phyloP scores from a whole-genome alignment of 2,888 invertebrate genomes.

The Agrotis segetum region DNA sequence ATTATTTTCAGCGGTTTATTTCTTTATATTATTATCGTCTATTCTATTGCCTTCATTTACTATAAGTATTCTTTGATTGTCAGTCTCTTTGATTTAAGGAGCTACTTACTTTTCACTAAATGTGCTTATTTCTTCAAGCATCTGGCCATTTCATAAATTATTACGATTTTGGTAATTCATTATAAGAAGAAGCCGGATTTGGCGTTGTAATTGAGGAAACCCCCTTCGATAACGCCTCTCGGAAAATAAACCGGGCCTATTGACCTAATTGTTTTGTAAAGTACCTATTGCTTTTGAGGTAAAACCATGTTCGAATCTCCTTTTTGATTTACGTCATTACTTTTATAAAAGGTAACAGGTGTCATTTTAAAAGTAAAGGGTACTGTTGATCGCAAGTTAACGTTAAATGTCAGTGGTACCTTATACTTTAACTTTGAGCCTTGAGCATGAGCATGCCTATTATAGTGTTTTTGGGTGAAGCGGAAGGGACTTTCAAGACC shows the following conservation, averaged over 20 bases:
- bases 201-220: background rate
- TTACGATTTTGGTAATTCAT: background rate
- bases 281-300: background rate
- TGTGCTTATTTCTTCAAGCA: background rate
- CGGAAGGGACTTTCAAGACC: no score
- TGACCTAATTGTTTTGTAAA: background rate
- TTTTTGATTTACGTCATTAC: no score
- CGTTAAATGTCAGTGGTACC: background rate
- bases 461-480: no score
- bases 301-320: background rate
- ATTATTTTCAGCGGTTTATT: background rate
- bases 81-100: background rate
- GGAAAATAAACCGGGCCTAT: conserved; percentile 12
- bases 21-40: background rate
- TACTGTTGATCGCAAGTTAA: background rate
- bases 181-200: background rate
- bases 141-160: background rate
- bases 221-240: background rate
- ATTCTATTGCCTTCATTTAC: background rate
- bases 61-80: background rate
- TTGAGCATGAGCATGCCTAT: no score
- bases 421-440: background rate
- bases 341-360: background rate
- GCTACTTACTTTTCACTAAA: background rate
- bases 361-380: background rate